These are phyloP conservation scores for Macrobrachium rosenbergii DNA, from an alignment of 1,140 invertebrate species.

Conservation along the genomic window DNA sequence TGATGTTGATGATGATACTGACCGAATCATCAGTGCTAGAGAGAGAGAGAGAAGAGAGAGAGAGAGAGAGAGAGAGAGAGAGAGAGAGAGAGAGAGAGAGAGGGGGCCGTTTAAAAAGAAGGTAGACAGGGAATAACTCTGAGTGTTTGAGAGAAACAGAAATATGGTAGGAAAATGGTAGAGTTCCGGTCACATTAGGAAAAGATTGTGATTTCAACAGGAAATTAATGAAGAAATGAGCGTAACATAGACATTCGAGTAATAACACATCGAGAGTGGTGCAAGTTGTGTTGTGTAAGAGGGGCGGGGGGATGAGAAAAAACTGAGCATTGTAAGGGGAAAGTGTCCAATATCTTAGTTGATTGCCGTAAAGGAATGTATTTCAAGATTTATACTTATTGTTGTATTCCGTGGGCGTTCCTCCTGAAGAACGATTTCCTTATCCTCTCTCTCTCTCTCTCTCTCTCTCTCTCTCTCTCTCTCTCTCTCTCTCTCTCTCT, in stretches of 20 bases:
- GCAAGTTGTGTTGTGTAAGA: background rate
- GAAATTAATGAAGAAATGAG: background rate
- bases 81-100: background rate
- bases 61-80: slow-evolving; percentile 11
- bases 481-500: no score
- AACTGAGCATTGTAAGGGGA: no score
- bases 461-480: no score
- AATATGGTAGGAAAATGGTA: background rate
- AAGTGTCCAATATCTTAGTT: no score
- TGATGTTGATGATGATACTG: no score
- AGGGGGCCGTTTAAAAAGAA: background rate
- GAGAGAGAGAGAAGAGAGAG: background rate
- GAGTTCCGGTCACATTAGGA: background rate
- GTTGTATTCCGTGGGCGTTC: no score
- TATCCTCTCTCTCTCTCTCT: no score
- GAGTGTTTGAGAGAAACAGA: background rate
- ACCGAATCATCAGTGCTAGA: background rate
- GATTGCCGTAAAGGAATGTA: background rate
- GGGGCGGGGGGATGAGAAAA: background rate
- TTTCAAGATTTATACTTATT: background rate
- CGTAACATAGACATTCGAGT: background rate
- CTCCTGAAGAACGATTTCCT: no score
- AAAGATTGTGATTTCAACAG: background rate
- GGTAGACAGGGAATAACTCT: background rate
- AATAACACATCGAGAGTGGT: background rate